These are phyloP conservation scores for Hylia prasina DNA, from an alignment of 2,113 vertebrate genomes.

Conservation along the genomic window DNA sequence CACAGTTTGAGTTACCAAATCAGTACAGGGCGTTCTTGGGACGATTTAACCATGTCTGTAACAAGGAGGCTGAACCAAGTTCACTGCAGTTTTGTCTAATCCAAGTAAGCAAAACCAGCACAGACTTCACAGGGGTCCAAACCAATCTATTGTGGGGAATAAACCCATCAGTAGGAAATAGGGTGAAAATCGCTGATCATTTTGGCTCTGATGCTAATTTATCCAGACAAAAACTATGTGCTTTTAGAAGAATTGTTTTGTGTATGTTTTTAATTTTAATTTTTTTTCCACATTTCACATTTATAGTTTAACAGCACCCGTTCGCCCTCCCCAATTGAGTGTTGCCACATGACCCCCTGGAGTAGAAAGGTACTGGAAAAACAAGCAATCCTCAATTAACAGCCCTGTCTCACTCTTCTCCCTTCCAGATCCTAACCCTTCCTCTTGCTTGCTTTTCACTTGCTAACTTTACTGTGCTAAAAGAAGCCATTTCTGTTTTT, in stretches of 20 bases:
- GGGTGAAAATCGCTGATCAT: neutral
- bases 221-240: neutral
- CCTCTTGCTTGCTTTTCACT: slow-evolving; percentile 64
- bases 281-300: slow-evolving; percentile 73
- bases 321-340: slow-evolving; percentile 92
- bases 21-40: neutral
- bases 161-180: neutral
- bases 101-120: neutral
- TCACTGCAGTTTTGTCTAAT: neutral
- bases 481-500: neutral
- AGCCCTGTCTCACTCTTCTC: slow-evolving; percentile 63
- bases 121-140: neutral
- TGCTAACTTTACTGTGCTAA: slow-evolving; percentile 30
- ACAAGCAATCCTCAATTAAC: slow-evolving; percentile 59
- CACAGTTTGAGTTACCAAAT: neutral
- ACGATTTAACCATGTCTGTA: neutral
- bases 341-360: slow-evolving; percentile 96
- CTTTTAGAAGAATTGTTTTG: slow-evolving; percentile 31
- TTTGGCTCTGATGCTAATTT: neutral
- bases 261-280: slow-evolving; percentile 69
- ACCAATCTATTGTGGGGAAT: neutral
- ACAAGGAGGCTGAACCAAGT: neutral
- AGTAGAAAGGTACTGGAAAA: slow-evolving; percentile 95
- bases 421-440: slow-evolving; percentile 44
- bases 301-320: slow-evolving; percentile 91